Percentiles rank a stretch among this genome's conserved stretches.
phyloP scores from a whole-genome alignment of 1,140 invertebrate genomes.

The Brevipalpus yothersi region DNA sequence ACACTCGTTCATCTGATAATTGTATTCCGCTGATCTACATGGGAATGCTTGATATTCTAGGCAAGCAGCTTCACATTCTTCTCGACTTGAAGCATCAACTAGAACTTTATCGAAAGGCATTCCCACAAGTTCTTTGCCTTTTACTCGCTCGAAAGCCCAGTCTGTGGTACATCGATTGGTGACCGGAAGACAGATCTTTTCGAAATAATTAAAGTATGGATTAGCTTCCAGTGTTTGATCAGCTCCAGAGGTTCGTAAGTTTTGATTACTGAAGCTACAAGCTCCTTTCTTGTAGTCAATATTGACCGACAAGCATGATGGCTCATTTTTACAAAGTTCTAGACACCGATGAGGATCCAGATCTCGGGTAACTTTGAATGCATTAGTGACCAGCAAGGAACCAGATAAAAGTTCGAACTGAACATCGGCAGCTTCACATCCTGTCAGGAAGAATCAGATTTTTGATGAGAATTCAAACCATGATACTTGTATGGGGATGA shows the following conservation, averaged over 20 bases:
- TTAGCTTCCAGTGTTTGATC: neutral
- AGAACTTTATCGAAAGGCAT: slow-evolving; percentile 31
- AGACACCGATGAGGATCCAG: slow-evolving; percentile 8
- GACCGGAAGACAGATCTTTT: slow-evolving; percentile 7
- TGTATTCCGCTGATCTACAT: slow-evolving; percentile 72
- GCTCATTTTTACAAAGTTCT: slow-evolving; percentile 6
- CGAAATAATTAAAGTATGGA: slow-evolving; percentile 10
- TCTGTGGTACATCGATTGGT: slow-evolving; percentile 21
- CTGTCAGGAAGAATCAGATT: neutral
- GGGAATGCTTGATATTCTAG: slow-evolving; percentile 58
- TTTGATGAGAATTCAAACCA: too few species aligned
- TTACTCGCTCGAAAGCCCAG: slow-evolving; percentile 74
- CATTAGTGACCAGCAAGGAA: neutral
- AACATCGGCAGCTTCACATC: slow-evolving; percentile 5
- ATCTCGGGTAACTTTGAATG: slow-evolving; percentile 6
- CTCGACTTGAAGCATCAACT: slow-evolving; percentile 29
- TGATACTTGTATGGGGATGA: too few species aligned
- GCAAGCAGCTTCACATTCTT: slow-evolving; percentile 63
- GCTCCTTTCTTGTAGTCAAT: slow-evolving; percentile 9
- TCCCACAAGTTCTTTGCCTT: slow-evolving; percentile 26
- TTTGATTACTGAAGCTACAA: slow-evolving; percentile 7
- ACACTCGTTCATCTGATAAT: slow-evolving; percentile 54
- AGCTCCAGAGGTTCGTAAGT: neutral
- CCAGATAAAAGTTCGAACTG: slow-evolving; percentile 10
- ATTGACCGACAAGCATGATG: slow-evolving; percentile 5